Base-by-base conservation (phyloP, 2,888 invertebrate species). In the Plagodis dolabraria region DNA sequence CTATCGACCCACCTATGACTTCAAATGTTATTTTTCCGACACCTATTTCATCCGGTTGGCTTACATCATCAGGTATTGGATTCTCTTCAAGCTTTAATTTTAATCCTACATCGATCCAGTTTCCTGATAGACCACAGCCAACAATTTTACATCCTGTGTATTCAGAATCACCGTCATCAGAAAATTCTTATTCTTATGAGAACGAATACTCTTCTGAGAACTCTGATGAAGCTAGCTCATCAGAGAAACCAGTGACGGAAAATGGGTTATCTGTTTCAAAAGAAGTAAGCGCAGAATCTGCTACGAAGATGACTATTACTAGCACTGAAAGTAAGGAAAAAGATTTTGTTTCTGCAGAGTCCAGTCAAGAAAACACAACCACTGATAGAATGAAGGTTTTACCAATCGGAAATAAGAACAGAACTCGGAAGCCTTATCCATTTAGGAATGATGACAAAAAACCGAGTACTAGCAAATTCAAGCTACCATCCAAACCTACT, bases 1-100 rank as follows among this genome's bases (percentile, higher is more conserved):
- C 77, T 11, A 61, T 70, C n/a, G 72, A 64, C 46, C 57, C 70
- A 40, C 69, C 78, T 22, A 74, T 76, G 40, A 63, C 69, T 53
- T 75, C 87, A 33, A 84, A 83, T 56, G 69, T 92, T 48, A 80
- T 92, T 43, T 92, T 92, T 81, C 92, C 92, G 35, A 87, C 90
- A 10, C 82, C 87, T 1, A 79, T 84, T 36, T 92, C 92, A 43
- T 86, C 92, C 38, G 87, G 91, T 45, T 92, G 92, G 92, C 64
- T 91, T 43, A 92, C 92, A 7, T 92, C 92, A 56, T 87, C 91
- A 34, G 85, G 85, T 33, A 71, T 90, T 53, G 92, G 86, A 47
- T 92, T 91, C 65, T 85, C 91, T 38, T 89, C 92, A 33, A 85
- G 84, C 59, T 86, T 89, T 58, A 86, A 87, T 63, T 90, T 91